Evolutionary conservation across 64 coral and sea anemone species (phyloP), one percentile per base, ranked within the genome.

Genomic region (Anthopleura sola): DNA sequence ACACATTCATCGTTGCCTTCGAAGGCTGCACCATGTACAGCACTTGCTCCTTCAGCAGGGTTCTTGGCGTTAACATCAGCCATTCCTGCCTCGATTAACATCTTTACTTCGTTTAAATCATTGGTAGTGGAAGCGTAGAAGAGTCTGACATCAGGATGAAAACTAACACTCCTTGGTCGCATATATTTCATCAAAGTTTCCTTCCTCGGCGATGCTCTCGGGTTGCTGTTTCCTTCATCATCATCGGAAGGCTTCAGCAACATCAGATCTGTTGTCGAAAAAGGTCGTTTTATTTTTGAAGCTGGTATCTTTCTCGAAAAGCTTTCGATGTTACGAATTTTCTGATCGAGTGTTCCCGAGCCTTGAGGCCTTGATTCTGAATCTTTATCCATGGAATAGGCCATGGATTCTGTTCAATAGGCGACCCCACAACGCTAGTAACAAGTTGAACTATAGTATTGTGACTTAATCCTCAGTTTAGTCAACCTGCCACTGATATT

Each of bases 91-190:
- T 97, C 90, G 54, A 97, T 55, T 39, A 97, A 87, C 68, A 55
- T 93, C 56, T 86, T 82, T 0, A 92, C 94, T 49, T 97, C 94
- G 40, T 89, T 90, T 20, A 97, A 86, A 84, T 93, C 91, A 53
- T 97, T 92, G 28, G 87, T 92, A 6, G 94, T 97, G 6, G 90
- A 90, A 13, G 94, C 90, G 57, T 97, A 97, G 66, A 91, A 97
- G 2, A 97, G 80, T 37, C 94, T 77, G 69, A 97, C 88, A 29
- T 97, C 79, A 20, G 94, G 94, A 32, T 97, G 94, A 49, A 97
- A 97, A 60, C 90, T 97, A 6, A 97, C 94, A 81, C 94, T 97
- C 46, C 90, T 85, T n/a, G 94, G 90, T 21, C 94, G 87, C 33
- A 77, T 84, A 58, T 92, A 90, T 50, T 92, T 92, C 49, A 39